Conservation (phyloP, 2,888 invertebrate genomes). For the Abscondita cerata region DNA sequence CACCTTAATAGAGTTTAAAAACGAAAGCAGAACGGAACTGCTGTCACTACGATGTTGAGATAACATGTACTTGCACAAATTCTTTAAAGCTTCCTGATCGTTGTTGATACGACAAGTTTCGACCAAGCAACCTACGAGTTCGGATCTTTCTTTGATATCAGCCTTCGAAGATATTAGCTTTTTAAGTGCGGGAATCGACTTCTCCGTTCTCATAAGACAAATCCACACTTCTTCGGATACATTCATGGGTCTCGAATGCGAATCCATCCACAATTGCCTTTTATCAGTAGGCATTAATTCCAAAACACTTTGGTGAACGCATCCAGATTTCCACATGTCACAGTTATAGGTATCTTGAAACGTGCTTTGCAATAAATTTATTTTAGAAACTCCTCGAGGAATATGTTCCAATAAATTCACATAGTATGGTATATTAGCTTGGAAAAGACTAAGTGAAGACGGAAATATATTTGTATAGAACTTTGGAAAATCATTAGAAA, state of each 20-base stretch:
- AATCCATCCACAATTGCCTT: constrained; percentile 12
- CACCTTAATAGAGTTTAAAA: neutral
- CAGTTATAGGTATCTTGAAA: constrained; percentile 13
- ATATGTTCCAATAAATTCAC: neutral
- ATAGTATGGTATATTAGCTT: neutral
- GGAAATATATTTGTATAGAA: constrained; percentile 25
- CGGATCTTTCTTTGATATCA: neutral
- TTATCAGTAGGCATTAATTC: constrained; percentile 16
- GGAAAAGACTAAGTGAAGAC: neutral
- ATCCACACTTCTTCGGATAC: constrained; percentile 9
- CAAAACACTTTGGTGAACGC: constrained; percentile 7
- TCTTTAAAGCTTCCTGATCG: constrained; percentile 13
- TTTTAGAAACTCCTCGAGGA: neutral
- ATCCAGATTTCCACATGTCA: constrained; percentile 12
- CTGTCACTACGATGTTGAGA: constrained; percentile 16
- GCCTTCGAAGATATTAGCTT: constrained; percentile 15
- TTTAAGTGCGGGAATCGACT: constrained; percentile 21
- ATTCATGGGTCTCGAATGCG: neutral
- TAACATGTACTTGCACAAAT: constrained; percentile 18
- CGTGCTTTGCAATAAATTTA: constrained; percentile 6
- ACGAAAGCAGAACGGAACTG: neutral
- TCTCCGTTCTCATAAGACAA: constrained; percentile 16
- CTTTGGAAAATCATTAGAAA: constrained; percentile 13
- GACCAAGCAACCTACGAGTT: constrained; percentile 12
- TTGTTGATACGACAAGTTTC: constrained; percentile 27